phyloP scores from a whole-genome alignment of 2,888 invertebrate genomes.

The Matsumyia berberina region DNA sequence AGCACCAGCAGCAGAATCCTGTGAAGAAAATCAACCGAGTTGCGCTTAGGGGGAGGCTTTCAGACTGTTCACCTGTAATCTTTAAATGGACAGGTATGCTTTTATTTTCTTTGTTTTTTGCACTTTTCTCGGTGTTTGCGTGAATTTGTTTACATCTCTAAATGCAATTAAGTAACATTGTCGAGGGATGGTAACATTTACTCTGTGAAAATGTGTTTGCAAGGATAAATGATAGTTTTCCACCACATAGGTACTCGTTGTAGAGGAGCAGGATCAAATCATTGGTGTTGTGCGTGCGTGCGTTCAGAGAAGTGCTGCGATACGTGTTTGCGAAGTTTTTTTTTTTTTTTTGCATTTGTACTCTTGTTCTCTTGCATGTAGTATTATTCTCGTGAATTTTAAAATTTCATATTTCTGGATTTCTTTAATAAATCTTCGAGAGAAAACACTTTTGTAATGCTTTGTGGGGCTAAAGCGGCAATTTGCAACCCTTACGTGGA shows the following conservation, averaged over 20 bases:
- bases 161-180: slow-evolving; percentile 42
- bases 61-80: slow-evolving; percentile 71
- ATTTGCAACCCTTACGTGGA: slow-evolving; percentile 12
- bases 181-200: not conserved
- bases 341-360: not conserved
- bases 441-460: not conserved
- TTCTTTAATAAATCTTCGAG: not conserved
- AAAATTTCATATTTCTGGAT: not conserved
- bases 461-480: not conserved
- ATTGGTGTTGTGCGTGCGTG: not conserved
- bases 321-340: not conserved
- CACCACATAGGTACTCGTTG: no score
- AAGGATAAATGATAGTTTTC: not conserved
- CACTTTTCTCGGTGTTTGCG: slow-evolving; percentile 28
- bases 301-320: not conserved
- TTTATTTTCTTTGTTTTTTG: slow-evolving; percentile 25
- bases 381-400: no score
- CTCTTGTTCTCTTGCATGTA: not conserved
- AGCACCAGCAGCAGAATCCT: slow-evolving; percentile 56
- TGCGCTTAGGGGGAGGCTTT: slow-evolving; percentile 66
- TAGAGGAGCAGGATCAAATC: not conserved
- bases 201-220: not conserved
- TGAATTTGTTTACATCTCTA: slow-evolving; percentile 66
- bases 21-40: slow-evolving; percentile 54
- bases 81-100: slow-evolving; percentile 75